Evolutionary conservation across 2,888 invertebrate species (phyloP).

Genomic region (Eupithecia inturbata): DNA sequence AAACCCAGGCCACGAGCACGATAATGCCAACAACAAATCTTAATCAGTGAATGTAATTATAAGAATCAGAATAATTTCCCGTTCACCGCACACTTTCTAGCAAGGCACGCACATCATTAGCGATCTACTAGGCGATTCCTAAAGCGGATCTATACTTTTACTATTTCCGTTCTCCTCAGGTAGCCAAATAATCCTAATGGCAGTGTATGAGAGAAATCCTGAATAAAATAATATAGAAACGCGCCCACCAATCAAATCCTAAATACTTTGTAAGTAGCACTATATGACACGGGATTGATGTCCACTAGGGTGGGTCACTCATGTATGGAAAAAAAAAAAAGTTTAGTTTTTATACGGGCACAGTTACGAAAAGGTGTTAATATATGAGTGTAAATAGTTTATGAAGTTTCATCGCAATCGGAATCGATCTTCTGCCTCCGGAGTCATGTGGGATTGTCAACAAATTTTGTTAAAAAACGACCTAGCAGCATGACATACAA

Average conservation of each 20-base stretch:
- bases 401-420: too few relatives aligned
- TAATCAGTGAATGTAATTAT: conserved; percentile 13
- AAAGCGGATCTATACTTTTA: neutral
- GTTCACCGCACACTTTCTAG: conserved; percentile 23
- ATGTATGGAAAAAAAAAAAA: too few relatives aligned
- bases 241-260: neutral
- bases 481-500: too few relatives aligned
- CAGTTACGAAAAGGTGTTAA: too few relatives aligned
- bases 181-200: neutral
- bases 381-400: too few relatives aligned
- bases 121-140: neutral
- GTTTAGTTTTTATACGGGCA: too few relatives aligned
- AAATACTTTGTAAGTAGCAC: neutral
- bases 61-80: conserved; percentile 18
- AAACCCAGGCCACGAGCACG: neutral
- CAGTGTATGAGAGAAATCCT: neutral
- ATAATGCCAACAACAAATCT: conserved; percentile 11
- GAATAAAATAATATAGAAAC: neutral
- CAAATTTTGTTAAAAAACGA: too few relatives aligned
- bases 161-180: neutral
- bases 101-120: conserved; percentile 3
- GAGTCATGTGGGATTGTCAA: too few relatives aligned
- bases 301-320: too few relatives aligned
- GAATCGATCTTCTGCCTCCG: too few relatives aligned
- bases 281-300: too few relatives aligned